Evolutionary conservation across 2,113 vertebrate species (phyloP), one percentile per base, ranked within the genome.

Genomic region (Clinocottus analis): DNA sequence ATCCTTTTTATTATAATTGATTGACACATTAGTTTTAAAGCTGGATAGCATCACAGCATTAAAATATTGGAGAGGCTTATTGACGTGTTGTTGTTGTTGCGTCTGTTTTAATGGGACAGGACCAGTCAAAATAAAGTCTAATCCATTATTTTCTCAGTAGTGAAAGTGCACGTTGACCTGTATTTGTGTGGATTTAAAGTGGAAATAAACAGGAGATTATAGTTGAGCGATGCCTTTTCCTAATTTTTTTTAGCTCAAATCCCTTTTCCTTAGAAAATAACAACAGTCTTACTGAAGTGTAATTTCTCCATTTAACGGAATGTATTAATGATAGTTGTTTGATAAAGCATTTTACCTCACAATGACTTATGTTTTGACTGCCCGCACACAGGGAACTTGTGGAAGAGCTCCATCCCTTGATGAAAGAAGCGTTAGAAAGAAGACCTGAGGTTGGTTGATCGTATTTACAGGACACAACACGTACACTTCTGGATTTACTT

Each of bases 391-490:
- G 98, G 88, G 98, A 99, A 91, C 93, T 99, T 81, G 96, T 99
- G 69, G 98, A 99, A 92, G 98, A 99, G 89, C 95, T 99, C 35
- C 97, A 99, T 86, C 98, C 98, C 8, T 90, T 99, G 37, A 99
- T 99, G 97, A 99, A 99, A 90, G 98, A 99, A 91, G 97, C 97
- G 3, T 91, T 99, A 79, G 98, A 99, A 88, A 95, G 97, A 88
- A 96, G 98, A 92, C 98, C 97, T 55, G 98, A 99, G 96, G 98
- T 99, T 59, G 51, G 85, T 90, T 71, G 3, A n/a, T 61, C 8
- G 21, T 12, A 37, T 55, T 61, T 79, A 10, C 12, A 37, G 1
- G 9, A 21, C 5, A n/a, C 3, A 9, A 79, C 39, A 91, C 63
- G 25, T 37, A 53, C 29, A 39, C 35, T 7, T 4, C 29, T 55